Evolutionary conservation across 2,113 vertebrate genomes (phyloP).

Genomic region (Tursiops truncatus): DNA sequence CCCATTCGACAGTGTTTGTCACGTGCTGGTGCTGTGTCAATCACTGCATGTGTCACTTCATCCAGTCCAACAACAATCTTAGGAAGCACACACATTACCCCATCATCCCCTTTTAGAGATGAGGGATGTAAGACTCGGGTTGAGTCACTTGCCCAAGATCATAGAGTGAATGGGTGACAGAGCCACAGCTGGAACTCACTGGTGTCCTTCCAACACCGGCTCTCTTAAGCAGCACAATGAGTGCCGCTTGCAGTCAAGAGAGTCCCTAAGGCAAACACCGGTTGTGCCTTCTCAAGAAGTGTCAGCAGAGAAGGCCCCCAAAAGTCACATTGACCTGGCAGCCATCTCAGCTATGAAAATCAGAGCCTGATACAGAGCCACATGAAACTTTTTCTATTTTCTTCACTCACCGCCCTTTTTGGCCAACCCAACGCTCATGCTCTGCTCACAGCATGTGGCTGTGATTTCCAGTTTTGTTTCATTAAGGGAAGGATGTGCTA

Average conservation of each 20-base stretch:
- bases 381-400: neutral
- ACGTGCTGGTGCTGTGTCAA: rapidly evolving
- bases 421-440: too few relatives aligned
- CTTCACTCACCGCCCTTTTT: neutral
- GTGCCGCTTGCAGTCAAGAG: neutral
- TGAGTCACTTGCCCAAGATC: neutral
- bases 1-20: neutral
- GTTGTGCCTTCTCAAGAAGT: neutral
- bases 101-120: neutral
- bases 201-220: neutral
- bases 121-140: neutral
- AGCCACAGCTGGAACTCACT: neutral
- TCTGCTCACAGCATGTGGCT: neutral
- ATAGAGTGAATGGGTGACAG: neutral
- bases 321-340: neutral
- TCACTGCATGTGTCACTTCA: neutral
- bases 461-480: neutral
- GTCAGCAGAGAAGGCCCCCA: too few relatives aligned
- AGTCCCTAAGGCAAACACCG: neutral
- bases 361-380: neutral
- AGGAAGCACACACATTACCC: neutral
- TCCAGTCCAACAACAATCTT: neutral
- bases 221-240: neutral
- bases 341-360: neutral
- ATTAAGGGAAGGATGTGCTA: neutral